Conservation (phyloP, 2,113 vertebrate species). For the Gasterosteus aculeatus region DNA sequence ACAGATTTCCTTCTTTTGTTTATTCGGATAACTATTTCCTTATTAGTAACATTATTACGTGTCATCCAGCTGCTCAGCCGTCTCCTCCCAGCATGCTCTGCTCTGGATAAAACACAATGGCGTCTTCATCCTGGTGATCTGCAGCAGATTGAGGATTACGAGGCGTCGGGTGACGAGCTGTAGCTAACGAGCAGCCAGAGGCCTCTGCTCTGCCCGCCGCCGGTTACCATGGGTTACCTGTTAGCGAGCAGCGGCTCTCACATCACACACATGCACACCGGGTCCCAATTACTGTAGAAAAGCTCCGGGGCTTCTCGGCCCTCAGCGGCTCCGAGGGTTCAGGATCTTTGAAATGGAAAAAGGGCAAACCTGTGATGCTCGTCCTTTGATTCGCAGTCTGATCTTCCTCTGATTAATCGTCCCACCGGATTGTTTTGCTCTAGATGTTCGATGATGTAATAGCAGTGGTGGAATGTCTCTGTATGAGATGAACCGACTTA, state of each 20-base stretch:
- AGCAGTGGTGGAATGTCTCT: neutral
- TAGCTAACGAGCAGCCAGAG: slow-evolving; percentile 35
- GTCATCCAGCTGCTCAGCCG: neutral
- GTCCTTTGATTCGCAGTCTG: neutral
- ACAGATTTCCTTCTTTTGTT: neutral
- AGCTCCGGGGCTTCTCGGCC: slow-evolving; percentile 1
- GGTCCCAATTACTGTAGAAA: slow-evolving; percentile 29
- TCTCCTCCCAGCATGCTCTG: slow-evolving; percentile 8
- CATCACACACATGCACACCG: slow-evolving; percentile 21
- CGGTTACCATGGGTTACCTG: slow-evolving; percentile 32
- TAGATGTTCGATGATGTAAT: neutral
- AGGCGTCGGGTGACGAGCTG: neutral
- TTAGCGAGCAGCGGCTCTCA: slow-evolving; percentile 5
- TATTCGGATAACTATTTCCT: neutral
- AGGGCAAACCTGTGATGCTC: neutral
- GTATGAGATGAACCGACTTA: neutral
- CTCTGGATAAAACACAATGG: neutral
- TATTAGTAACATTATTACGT: neutral
- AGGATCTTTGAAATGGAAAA: neutral
- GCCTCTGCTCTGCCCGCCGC: neutral
- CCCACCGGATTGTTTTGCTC: neutral
- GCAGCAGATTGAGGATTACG: slow-evolving; percentile 19
- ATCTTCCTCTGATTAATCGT: neutral
- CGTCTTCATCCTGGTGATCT: neutral
- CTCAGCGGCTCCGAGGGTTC: neutral